These are phyloP conservation scores for Delichon dasypus DNA, from an alignment of 2,797 vertebrate species.

Conservation along the genomic window DNA sequence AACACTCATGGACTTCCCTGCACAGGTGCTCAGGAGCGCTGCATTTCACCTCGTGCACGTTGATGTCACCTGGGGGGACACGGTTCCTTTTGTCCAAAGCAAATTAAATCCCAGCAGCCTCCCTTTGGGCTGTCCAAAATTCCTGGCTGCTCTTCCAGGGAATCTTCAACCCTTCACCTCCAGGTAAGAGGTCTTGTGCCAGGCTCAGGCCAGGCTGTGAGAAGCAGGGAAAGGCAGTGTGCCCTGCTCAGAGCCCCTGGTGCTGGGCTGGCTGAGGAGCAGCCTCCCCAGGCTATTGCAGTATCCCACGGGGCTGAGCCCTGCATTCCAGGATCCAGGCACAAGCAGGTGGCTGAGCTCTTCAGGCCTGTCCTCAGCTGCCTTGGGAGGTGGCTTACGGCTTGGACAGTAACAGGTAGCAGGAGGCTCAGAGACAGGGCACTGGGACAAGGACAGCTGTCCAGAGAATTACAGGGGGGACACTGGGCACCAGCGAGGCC, in stretches of 20 bases:
- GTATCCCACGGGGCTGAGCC: fast-evolving
- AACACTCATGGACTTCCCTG: background rate
- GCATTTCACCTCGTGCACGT: background rate
- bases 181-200: background rate
- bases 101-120: background rate
- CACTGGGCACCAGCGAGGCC: background rate
- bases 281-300: fast-evolving
- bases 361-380: no score
- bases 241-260: fast-evolving
- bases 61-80: background rate
- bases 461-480: background rate
- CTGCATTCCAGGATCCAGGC: background rate
- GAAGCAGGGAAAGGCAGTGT: background rate
- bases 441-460: background rate
- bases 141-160: background rate
- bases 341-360: background rate
- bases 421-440: background rate
- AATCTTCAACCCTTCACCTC: background rate
- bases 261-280: background rate
- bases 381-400: background rate
- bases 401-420: fast-evolving
- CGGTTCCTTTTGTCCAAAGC: background rate
- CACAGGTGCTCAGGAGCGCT: background rate
- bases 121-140: background rate
- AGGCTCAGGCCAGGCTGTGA: fast-evolving